Evolutionary conservation across 2,113 vertebrate genomes (phyloP), one percentile per base, ranked within the genome.

Genomic region (Gallinago media): DNA sequence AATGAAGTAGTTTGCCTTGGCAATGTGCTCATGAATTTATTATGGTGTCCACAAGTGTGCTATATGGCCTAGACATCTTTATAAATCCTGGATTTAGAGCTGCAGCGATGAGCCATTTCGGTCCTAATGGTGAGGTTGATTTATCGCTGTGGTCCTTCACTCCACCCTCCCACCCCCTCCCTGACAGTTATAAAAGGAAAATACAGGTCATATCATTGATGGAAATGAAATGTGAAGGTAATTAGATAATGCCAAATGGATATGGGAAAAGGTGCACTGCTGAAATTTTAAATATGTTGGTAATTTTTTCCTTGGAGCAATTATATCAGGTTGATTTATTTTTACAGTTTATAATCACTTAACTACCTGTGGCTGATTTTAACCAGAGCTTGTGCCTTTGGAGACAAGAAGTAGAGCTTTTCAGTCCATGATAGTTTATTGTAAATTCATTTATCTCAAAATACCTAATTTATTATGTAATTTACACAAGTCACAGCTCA

Each of bases 1-100:
- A 99, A 99, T 99, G 98, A 99, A 99, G 98, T 99, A 98, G 96
- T 99, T 99, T 99, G 98, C 98, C 98, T 99, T 99, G 99, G 99
- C 98, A 99, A 98, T 98, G 97, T 98, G 97, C 98, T 99, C 98
- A 98, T 99, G 98, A 99, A 99, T 99, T 99, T 99, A 99, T 99
- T 99, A 99, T 98, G 97, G 98, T 98, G 99, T 99, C 99, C 99
- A 99, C 98, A 98, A 99, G 98, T 98, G 98, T 98, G 98, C 98
- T 98, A 98, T 98, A 98, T 94, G 97, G 98, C 97, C 97, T 97
- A 98, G 98, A 98, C 98, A 98, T 99, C 99, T 99, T 99, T 99
- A 99, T 99, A 99, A 99, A 99, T 99, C 99, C 98, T 98, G 98
- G 97, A 98, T 98, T 98, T 98, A 98, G 97, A 97, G 96, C 98